A percentile compares a stretch with the other conserved stretches of the same genome.
phyloP scores from a whole-genome alignment of 2,888 invertebrate genomes.

The Torymus texanus region DNA sequence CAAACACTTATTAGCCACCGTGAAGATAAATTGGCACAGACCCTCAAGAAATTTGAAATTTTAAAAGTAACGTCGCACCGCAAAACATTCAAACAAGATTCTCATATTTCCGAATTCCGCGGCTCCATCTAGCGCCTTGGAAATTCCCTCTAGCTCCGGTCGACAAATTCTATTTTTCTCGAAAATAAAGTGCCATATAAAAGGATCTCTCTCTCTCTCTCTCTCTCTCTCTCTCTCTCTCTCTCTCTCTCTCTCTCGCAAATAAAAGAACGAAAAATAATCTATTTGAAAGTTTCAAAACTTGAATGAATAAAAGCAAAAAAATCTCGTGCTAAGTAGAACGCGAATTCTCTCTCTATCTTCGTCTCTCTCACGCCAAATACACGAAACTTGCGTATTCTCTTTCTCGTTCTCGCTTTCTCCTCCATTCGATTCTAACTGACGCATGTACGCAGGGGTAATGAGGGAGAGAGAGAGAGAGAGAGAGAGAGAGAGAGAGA shows the following conservation, averaged over 20 bases:
- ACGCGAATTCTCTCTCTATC: slow-evolving; percentile 12
- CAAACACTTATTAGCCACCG: too few relatives aligned
- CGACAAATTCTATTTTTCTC: too few relatives aligned
- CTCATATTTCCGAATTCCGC: too few relatives aligned
- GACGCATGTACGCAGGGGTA: slow-evolving; percentile 12
- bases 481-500: too few relatives aligned
- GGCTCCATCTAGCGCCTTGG: too few relatives aligned
- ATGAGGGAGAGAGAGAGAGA: slow-evolving; percentile 11
- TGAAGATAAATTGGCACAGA: too few relatives aligned
- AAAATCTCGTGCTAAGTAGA: slow-evolving; percentile 46
- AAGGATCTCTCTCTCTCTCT: neutral
- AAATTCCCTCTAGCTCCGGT: too few relatives aligned
- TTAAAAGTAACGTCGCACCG: too few relatives aligned
- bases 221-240: slow-evolving; percentile 34
- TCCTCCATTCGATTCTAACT: slow-evolving; percentile 39
- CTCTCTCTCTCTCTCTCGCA: slow-evolving; percentile 29
- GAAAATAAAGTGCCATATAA: too few relatives aligned
- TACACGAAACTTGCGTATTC: slow-evolving; percentile 25
- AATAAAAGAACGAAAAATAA: neutral
- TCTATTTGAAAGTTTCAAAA: slow-evolving; percentile 38
- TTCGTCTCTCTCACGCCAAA: neutral
- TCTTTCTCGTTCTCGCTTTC: slow-evolving; percentile 43
- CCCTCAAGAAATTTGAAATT: too few relatives aligned
- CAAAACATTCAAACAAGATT: too few relatives aligned
- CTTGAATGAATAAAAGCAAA: slow-evolving; percentile 45